These are phyloP conservation scores for Epinephelus fuscoguttatus DNA, from an alignment of 2,113 vertebrate genomes.

Conservation along the genomic window DNA sequence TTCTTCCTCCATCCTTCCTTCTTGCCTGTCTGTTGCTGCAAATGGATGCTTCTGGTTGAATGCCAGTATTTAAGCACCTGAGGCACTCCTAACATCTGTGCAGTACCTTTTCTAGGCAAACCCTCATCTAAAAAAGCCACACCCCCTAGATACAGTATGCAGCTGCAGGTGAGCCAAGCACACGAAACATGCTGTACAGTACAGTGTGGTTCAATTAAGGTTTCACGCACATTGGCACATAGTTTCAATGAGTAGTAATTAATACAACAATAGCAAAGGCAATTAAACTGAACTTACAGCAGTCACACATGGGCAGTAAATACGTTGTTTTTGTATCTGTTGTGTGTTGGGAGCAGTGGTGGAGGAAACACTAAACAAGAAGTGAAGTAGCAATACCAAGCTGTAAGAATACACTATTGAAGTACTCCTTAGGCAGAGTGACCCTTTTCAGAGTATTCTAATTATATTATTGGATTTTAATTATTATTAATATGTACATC, in stretches of 20 bases:
- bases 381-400: background rate
- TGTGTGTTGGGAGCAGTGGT: background rate
- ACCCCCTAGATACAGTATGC: no score
- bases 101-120: no score
- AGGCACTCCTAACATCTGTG: background rate
- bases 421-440: no score
- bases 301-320: background rate
- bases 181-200: no score
- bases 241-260: background rate
- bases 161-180: background rate
- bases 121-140: no score
- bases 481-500: no score
- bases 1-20: background rate
- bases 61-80: background rate
- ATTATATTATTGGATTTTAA: no score
- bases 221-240: no score
- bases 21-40: background rate
- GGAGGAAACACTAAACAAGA: no score
- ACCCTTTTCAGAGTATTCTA: no score
- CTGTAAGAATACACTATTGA: background rate
- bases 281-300: background rate
- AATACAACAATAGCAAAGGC: background rate
- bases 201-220: no score
- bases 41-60: background rate
- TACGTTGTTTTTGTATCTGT: background rate